Base-by-base conservation (phyloP, 2,113 vertebrate species). In the Danionella cerebrum region DNA sequence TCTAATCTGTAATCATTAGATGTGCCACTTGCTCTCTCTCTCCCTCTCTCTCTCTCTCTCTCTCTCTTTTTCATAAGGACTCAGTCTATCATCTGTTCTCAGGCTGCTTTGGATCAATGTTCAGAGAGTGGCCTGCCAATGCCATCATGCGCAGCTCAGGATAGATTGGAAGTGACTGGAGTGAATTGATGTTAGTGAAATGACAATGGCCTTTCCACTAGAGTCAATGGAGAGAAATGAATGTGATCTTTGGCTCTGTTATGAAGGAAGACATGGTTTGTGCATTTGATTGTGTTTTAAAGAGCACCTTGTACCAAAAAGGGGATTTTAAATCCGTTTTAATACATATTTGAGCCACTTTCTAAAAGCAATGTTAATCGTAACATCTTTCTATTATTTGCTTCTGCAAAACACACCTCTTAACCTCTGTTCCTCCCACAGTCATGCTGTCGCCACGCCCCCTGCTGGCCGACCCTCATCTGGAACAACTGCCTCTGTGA, bases 271-370 rank as follows among this genome's bases (percentile, higher is more conserved):
- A 57, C 48, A 41, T 13, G n/a, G n/a, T 74, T 45, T 72, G 65
- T 78, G 67, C 77, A 3, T 42, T 33, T 60, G 65, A 63, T 65
- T 82, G 74, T 80, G 29, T 33, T 5, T 33, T 6, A 33, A 6
- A 33, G 5, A 5, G 5, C 9, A 5, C 5, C 29, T 33, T 5
- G 29, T 33, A 33, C 29, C 5, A 33, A 33, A 33, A 33, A n/a
- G n/a, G n/a, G n/a, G n/a, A n/a, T n/a, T n/a, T n/a, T n/a, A n/a
- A n/a, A n/a, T n/a, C n/a, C n/a, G n/a, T n/a, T n/a, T n/a, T n/a
- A n/a, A n/a, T n/a, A n/a, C n/a, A n/a, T n/a, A n/a, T n/a, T n/a
- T n/a, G n/a, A n/a, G n/a, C n/a, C n/a, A n/a, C n/a, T n/a, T n/a
- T n/a, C n/a, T n/a, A n/a, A n/a, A n/a, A n/a, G n/a, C n/a, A n/a